phyloP scores from a whole-genome alignment of 1,140 invertebrate species.

The Atta cephalotes region DNA sequence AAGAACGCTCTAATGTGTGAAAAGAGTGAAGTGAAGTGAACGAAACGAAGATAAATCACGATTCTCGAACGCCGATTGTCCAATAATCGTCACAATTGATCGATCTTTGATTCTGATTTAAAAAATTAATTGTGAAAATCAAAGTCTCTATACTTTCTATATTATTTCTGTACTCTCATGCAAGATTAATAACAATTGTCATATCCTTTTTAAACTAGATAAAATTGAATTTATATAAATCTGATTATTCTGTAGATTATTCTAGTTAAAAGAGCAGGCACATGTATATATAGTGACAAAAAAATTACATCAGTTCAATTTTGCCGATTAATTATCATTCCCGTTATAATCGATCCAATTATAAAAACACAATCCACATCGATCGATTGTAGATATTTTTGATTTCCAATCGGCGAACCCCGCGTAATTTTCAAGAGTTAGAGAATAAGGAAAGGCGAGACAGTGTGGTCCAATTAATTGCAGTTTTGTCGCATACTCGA shows the following conservation, averaged over 20 bases:
- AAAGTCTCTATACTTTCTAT: not conserved
- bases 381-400: constrained; percentile 51
- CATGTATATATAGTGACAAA: not conserved
- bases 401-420: constrained; percentile 46
- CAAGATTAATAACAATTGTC: too few species aligned
- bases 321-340: constrained; percentile 4
- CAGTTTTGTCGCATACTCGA: constrained; percentile 70
- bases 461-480: constrained; percentile 77
- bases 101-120: constrained; percentile 1
- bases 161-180: not conserved
- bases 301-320: not conserved
- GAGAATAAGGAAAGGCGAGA: constrained; percentile 76
- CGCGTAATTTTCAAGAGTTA: constrained; percentile 64
- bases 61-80: constrained; percentile 66
- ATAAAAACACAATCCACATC: constrained; percentile 18
- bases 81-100: constrained; percentile 57
- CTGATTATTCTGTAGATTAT: not conserved
- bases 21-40: constrained; percentile 64
- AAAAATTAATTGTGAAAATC: not conserved
- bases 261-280: not conserved
- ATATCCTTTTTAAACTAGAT: not conserved
- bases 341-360: not conserved
- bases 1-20: constrained; percentile 79
- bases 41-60: constrained; percentile 60
- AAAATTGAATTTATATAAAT: constrained; percentile 14